Conservation (phyloP, 2,113 vertebrate species). For the Macrotis lagotis region DNA sequence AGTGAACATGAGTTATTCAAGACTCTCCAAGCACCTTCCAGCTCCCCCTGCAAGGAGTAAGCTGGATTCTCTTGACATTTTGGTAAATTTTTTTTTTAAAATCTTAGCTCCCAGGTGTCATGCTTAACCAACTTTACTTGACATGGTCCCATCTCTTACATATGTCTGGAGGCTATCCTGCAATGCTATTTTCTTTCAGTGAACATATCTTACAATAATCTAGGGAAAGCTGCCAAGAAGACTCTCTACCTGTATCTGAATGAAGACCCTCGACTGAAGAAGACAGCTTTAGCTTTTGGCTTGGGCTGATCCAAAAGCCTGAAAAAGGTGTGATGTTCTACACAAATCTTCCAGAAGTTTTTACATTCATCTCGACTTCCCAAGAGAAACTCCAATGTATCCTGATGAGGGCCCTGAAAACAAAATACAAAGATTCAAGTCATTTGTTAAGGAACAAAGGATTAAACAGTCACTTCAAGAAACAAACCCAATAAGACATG, state of each 20-base stretch:
- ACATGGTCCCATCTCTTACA: rapidly evolving
- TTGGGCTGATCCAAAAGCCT: constrained; percentile 94
- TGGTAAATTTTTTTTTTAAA: not conserved
- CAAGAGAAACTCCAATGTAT: constrained; percentile 95
- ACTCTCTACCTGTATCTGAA: constrained; percentile 96
- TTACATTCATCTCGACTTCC: constrained; percentile 95
- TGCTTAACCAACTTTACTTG: not conserved
- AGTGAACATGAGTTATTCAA: not conserved
- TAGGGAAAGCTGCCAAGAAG: rapidly evolving
- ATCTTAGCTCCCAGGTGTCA: not conserved
- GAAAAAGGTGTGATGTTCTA: constrained; percentile 97
- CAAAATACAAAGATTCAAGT: constrained; percentile 30
- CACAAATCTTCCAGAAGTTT: constrained; percentile 98
- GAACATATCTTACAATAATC: too few species aligned
- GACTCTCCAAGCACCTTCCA: not conserved
- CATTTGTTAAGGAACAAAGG: not conserved
- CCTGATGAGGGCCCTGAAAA: constrained; percentile 93
- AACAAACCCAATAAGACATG: not conserved
- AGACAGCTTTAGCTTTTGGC: constrained; percentile 91
- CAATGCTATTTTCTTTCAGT: rapidly evolving
- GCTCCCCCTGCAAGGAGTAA: not conserved
- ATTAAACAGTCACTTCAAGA: not conserved
- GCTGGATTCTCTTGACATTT: not conserved
- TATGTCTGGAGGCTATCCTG: rapidly evolving
- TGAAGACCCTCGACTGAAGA: constrained; percentile 95